Evolutionary conservation across 2,113 vertebrate genomes (phyloP).

Genomic region (Triplophysa dalaica): DNA sequence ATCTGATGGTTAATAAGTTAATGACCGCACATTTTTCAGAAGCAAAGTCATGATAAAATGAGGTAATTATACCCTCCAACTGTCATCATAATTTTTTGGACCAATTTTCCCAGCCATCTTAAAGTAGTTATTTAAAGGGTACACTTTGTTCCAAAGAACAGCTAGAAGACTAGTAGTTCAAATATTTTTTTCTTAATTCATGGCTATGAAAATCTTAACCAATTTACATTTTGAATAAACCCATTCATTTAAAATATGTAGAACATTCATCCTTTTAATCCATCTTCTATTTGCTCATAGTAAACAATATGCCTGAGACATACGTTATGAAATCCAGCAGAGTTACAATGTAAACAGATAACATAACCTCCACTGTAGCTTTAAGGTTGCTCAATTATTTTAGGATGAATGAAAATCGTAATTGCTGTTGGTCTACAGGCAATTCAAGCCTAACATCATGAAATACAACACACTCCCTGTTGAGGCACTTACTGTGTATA

Average conservation of each 20-base stretch:
- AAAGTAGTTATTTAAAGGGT: neutral
- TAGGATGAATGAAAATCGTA: too few species aligned
- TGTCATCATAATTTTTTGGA: neutral
- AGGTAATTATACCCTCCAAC: conserved; percentile 13
- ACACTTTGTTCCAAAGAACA: conserved; percentile 10
- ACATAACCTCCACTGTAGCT: too few species aligned
- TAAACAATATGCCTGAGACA: conserved; percentile 5
- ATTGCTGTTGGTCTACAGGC: neutral
- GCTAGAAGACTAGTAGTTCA: neutral
- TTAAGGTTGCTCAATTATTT: too few species aligned
- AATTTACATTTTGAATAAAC: neutral
- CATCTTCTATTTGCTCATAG: conserved; percentile 3
- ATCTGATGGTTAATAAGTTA: conserved; percentile 10
- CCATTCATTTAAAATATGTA: conserved; percentile 14
- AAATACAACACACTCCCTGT: neutral
- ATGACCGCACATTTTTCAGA: conserved; percentile 5
- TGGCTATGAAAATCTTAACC: neutral
- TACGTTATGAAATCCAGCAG: neutral
- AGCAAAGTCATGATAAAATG: conserved; percentile 5
- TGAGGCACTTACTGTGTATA: neutral
- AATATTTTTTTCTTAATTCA: neutral
- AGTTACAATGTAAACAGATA: too few species aligned
- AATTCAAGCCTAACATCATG: neutral
- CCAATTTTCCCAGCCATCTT: neutral
- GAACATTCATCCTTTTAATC: neutral